phyloP scores from a whole-genome alignment of 2,797 vertebrate genomes.

The Anniella stebbinsi region DNA sequence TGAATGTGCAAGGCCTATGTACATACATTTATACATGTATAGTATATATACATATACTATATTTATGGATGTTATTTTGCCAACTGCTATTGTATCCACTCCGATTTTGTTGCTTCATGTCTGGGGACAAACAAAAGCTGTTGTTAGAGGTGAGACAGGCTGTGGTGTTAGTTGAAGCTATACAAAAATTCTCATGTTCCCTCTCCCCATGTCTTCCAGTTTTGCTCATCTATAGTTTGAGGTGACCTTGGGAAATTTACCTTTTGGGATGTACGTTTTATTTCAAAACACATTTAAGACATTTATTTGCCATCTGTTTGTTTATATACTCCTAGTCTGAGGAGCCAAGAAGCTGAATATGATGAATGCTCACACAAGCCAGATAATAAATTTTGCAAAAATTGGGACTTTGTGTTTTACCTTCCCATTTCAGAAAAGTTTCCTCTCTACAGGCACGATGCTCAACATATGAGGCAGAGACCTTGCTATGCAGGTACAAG shows the following conservation, averaged over 20 bases:
- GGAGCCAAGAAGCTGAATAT: conserved; percentile 27
- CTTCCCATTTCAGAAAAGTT: conserved; percentile 29
- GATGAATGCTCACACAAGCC: conserved; percentile 8
- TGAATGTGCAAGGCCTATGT: neutral
- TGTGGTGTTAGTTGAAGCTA: neutral
- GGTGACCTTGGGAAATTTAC: conserved; percentile 34
- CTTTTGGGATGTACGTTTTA: conserved; percentile 12
- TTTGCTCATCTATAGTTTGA: neutral
- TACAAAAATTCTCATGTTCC: neutral
- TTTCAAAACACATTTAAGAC: conserved; percentile 40
- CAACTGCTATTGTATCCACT: conserved; percentile 3
- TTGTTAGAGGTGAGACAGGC: neutral
- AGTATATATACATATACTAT: no score
- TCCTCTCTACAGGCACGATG: neutral
- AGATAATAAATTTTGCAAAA: conserved; percentile 24
- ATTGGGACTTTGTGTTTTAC: neutral
- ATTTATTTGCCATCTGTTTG: conserved; percentile 56
- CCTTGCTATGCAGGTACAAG: conserved; percentile 14
- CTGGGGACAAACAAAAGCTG: neutral
- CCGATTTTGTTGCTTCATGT: neutral
- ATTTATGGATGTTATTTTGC: neutral
- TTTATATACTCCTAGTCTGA: conserved; percentile 40
- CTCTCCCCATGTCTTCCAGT: no score
- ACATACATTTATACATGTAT: no score
- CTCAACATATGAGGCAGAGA: conserved; percentile 21